These are phyloP conservation scores for Neotoxoptera formosana DNA, from an alignment of 1,140 invertebrate species.

Conservation along the genomic window DNA sequence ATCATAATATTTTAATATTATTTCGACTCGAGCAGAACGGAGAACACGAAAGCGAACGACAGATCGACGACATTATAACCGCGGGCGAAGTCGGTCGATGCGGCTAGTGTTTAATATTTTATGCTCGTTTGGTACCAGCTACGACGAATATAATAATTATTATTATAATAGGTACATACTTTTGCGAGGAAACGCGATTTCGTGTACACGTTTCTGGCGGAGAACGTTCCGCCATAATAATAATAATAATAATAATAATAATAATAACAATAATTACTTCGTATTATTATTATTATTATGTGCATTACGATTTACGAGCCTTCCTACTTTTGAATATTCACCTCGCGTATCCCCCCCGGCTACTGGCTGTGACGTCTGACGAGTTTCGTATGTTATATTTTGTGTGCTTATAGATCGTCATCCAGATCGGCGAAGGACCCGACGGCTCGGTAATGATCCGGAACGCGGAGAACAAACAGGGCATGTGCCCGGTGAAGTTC, in stretches of 20 bases:
- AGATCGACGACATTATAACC: no score
- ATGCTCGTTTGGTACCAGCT: no score
- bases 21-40: no score
- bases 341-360: not conserved
- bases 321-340: not conserved
- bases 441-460: conserved; percentile 93
- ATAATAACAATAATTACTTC: no score
- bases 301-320: not conserved
- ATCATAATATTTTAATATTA: no score
- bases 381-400: not conserved
- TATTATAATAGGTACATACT: not conserved
- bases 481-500: conserved; percentile 83
- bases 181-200: not conserved
- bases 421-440: conserved; percentile 84
- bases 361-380: not conserved
- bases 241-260: no score
- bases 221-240: not conserved
- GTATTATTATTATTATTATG: not conserved
- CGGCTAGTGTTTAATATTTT: no score
- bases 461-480: conserved; percentile 84
- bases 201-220: not conserved
- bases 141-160: no score
- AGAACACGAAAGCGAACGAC: no score
- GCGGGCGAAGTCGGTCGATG: no score
- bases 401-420: conserved; percentile 67